Percentiles rank a stretch among this genome's conserved stretches.
Conservation (phyloP, 2,113 vertebrate species). For the Gnathonemus longibarbis region DNA sequence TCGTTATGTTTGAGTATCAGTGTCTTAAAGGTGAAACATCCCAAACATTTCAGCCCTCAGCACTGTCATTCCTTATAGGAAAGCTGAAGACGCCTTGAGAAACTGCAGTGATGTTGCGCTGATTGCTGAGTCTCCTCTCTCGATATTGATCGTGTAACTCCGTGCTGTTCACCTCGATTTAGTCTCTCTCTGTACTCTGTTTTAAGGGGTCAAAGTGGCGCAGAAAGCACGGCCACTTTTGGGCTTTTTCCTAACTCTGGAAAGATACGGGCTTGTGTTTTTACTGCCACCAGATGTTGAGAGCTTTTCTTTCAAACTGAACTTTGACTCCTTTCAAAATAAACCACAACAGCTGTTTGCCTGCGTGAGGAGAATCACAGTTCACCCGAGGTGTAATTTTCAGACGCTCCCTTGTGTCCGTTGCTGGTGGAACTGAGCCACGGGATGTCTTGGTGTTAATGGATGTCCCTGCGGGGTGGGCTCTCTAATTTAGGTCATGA, state of each 20-base stretch:
- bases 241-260: conserved; percentile 27
- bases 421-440: conserved; percentile 34
- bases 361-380: conserved; percentile 53
- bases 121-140: not conserved
- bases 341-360: conserved; percentile 55
- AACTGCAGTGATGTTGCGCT: not conserved
- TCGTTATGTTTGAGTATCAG: not conserved
- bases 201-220: not conserved
- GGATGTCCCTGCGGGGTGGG: not conserved
- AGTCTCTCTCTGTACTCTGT: not conserved
- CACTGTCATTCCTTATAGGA: not conserved
- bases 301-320: conserved; percentile 35
- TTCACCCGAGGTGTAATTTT: conserved; percentile 18
- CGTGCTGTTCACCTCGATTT: not conserved
- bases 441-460: not conserved
- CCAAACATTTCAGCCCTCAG: not conserved
- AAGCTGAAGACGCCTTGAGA: not conserved
- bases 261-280: conserved; percentile 53
- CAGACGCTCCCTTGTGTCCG: conserved; percentile 43
- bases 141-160: not conserved
- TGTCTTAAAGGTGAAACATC: not conserved
- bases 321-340: conserved; percentile 20
- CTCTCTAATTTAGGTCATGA: not conserved
- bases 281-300: conserved; percentile 69
- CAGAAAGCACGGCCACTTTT: not conserved